Base-by-base conservation (phyloP, 30 jellyfish, hydroid and myxozoan species). In the Aurelia sp. region DNA sequence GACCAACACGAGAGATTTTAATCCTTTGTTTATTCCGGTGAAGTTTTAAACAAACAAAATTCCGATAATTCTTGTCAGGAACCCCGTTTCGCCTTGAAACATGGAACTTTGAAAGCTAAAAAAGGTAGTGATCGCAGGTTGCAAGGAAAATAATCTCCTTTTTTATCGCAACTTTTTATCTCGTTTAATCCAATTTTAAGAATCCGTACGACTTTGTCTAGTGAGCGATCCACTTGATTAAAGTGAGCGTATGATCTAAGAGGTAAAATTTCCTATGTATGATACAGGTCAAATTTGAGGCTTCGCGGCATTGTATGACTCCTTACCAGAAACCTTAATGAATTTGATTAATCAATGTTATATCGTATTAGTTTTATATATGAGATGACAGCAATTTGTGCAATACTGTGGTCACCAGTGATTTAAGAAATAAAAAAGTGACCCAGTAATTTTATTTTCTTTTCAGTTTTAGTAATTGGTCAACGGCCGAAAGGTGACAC, bases 211-310 rank as follows among this genome's bases (percentile, higher is more conserved):
- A 64, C 81, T 62, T 76, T 71, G 76, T 59, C 93, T 8, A 6
- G 86, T 57, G 58, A 71, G 87, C 81, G 81, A 73, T 70, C 93
- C 75, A 73, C 62, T 84, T 84, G 60, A 84, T 72, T 84, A 73
- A 84, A 21, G 44, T 66, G 86, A 71, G 74, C 67, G 55, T 60
- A 41, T 84, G 78, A 84, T 84, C 80, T 30, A 61, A 47, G 33
- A 84, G 71, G 76, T 52, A 67, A 82, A 51, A 82, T 70, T 82
- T 41, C 62, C n/a, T n/a, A n/a, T n/a, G 60, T 50, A 69, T 68
- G 44, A 17, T 44, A 53, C 62, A 69, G 91, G 91, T 82, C 91
- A 82, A 60, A 70, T 69, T 40, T 18, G 31, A 74, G 77, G 84
- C 78, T 22, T 13, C 63, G 76, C 87, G 93, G 93, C 79, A 35